phyloP scores from a whole-genome alignment of 2,797 vertebrate genomes.

The Natrix natrix region DNA sequence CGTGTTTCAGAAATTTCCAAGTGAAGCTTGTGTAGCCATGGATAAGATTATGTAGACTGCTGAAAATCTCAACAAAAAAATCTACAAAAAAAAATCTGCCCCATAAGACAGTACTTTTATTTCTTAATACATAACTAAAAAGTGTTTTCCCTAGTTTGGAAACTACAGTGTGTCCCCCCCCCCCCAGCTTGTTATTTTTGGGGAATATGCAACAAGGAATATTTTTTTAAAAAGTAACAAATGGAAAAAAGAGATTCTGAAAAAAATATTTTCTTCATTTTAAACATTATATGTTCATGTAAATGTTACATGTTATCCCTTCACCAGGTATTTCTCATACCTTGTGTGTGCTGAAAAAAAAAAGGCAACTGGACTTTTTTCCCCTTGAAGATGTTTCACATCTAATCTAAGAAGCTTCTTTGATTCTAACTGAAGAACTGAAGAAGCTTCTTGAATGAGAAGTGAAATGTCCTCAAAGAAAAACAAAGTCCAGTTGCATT shows the following conservation, averaged over 20 bases:
- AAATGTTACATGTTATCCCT: neutral
- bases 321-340: neutral
- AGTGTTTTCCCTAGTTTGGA: conserved; percentile 37
- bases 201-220: neutral
- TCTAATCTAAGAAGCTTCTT: neutral
- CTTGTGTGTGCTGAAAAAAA: neutral
- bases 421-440: neutral
- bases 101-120: conserved; percentile 31
- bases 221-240: neutral
- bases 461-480: too few species aligned
- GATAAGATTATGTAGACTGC: conserved; percentile 73
- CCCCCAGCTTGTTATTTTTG: conserved; percentile 8
- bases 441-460: too few species aligned
- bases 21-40: conserved; percentile 65
- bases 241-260: neutral
- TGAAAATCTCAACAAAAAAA: conserved; percentile 38
- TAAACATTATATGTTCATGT: neutral
- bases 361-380: neutral
- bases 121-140: conserved; percentile 33
- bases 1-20: conserved; percentile 69
- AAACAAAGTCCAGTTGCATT: neutral
- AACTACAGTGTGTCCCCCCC: conserved; percentile 11
- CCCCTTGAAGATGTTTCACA: neutral
- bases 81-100: conserved; percentile 26
- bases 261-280: neutral